Conservation (phyloP, 2,888 invertebrate species). For the Parelbella ahira region DNA sequence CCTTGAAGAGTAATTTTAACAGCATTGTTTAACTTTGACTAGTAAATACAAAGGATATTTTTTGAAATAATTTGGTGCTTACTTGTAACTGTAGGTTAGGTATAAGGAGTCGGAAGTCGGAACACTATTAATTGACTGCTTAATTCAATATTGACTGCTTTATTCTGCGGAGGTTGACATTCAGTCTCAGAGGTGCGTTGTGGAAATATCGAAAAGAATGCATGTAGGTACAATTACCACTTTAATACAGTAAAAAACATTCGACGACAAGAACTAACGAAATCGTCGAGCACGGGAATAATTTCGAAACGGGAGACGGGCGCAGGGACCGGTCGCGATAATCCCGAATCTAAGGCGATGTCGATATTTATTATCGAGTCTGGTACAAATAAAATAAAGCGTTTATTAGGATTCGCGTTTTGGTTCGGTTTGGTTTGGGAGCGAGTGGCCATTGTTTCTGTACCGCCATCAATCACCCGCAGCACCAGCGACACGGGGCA, state of each 20-base stretch:
- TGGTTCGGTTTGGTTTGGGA: conserved; percentile 55
- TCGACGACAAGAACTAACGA: conserved; percentile 10
- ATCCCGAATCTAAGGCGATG: conserved; percentile 67
- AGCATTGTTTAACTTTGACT: too few relatives aligned
- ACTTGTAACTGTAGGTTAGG: too few relatives aligned
- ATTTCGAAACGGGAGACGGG: conserved; percentile 13
- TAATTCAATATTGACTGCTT: too few relatives aligned
- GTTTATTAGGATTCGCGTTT: conserved; percentile 78
- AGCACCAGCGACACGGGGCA: conserved; percentile 44
- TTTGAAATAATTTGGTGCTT: too few relatives aligned
- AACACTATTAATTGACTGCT: too few relatives aligned
- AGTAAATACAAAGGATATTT: too few relatives aligned
- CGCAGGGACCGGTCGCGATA: conserved; percentile 46
- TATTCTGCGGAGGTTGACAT: too few relatives aligned
- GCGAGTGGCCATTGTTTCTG: conserved; percentile 74
- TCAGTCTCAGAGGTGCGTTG: too few relatives aligned
- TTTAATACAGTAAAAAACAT: conserved; percentile 8
- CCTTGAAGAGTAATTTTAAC: too few relatives aligned
- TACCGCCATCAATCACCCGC: conserved; percentile 74
- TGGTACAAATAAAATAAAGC: conserved; percentile 78
- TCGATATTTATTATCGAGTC: conserved; percentile 68
- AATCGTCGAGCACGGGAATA: conserved; percentile 17
- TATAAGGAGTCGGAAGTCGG: too few relatives aligned
- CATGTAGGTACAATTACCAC: conserved; percentile 15
- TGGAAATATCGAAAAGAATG: too few relatives aligned